These are phyloP conservation scores for Clostera curtula DNA, from an alignment of 2,888 invertebrate genomes.

Conservation along the genomic window DNA sequence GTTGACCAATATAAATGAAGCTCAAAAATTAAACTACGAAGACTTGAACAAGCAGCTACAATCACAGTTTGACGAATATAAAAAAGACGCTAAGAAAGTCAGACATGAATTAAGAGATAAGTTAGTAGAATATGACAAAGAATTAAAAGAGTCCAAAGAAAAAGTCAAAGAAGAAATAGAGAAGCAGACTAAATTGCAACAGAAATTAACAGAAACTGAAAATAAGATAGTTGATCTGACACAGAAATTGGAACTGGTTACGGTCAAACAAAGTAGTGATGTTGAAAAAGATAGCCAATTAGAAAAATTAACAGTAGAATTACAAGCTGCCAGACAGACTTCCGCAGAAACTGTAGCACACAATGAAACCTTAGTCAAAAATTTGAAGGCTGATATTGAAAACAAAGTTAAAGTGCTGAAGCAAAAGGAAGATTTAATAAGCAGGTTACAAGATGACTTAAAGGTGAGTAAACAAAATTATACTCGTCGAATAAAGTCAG, in stretches of 20 bases:
- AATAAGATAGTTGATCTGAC: slow-evolving; percentile 48
- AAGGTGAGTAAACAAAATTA: no score
- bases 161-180: slow-evolving; percentile 50
- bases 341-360: slow-evolving; percentile 46
- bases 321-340: slow-evolving; percentile 52
- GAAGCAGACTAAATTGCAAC: slow-evolving; percentile 51
- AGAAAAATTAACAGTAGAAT: slow-evolving; percentile 57
- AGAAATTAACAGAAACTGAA: slow-evolving; percentile 50
- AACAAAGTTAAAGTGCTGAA: slow-evolving; percentile 55
- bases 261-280: slow-evolving; percentile 53
- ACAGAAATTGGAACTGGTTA: slow-evolving; percentile 58
- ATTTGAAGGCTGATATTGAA: slow-evolving; percentile 51
- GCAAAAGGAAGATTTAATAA: slow-evolving; percentile 50
- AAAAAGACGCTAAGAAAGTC: slow-evolving; percentile 63
- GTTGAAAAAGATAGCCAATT: slow-evolving; percentile 55
- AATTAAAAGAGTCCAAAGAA: slow-evolving; percentile 50
- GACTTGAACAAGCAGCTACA: slow-evolving; percentile 63
- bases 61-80: slow-evolving; percentile 55
- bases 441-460: slow-evolving; percentile 54
- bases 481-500: no score
- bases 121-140: slow-evolving; percentile 71
- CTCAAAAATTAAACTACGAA: slow-evolving; percentile 64
- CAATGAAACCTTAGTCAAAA: slow-evolving; percentile 49
- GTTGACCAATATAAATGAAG: slow-evolving; percentile 60
- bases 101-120: slow-evolving; percentile 71